These are phyloP conservation scores for Cynoglossus semilaevis DNA, from an alignment of 2,113 vertebrate genomes.

Conservation along the genomic window DNA sequence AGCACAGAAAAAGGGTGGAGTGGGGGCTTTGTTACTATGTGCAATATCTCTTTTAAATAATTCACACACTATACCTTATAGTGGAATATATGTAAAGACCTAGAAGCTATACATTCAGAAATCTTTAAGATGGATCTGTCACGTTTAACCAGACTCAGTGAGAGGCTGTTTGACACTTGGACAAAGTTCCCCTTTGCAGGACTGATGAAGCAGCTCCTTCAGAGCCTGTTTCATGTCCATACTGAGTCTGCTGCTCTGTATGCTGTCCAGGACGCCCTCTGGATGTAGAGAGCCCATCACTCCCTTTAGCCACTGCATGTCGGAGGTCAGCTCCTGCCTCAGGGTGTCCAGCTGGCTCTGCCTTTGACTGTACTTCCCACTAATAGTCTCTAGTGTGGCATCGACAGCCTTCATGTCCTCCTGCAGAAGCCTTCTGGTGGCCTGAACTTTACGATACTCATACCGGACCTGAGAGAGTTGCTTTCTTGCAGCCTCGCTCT, in stretches of 20 bases:
- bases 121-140: not conserved
- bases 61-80: too few species aligned
- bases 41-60: too few species aligned
- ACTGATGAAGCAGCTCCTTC: slow-evolving; percentile 75
- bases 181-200: slow-evolving; percentile 71
- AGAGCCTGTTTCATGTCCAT: slow-evolving; percentile 76
- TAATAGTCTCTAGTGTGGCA: slow-evolving; percentile 62
- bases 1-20: too few species aligned
- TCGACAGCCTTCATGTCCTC: slow-evolving; percentile 76
- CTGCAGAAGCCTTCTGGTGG: slow-evolving; percentile 77
- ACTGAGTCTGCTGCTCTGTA: slow-evolving; percentile 58
- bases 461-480: slow-evolving; percentile 84
- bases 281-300: slow-evolving; percentile 73
- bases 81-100: not conserved
- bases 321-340: slow-evolving; percentile 79
- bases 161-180: slow-evolving; percentile 67
- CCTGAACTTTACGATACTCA: slow-evolving; percentile 80
- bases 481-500: slow-evolving; percentile 77
- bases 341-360: slow-evolving; percentile 79
- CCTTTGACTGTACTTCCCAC: slow-evolving; percentile 71
- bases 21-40: too few species aligned
- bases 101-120: slow-evolving; percentile 16
- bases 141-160: slow-evolving; percentile 54
- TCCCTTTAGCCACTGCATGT: slow-evolving; percentile 84
- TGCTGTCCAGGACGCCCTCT: slow-evolving; percentile 47